These are phyloP conservation scores for Ammodytes marinus DNA, from an alignment of 2,113 vertebrate genomes.

Conservation along the genomic window DNA sequence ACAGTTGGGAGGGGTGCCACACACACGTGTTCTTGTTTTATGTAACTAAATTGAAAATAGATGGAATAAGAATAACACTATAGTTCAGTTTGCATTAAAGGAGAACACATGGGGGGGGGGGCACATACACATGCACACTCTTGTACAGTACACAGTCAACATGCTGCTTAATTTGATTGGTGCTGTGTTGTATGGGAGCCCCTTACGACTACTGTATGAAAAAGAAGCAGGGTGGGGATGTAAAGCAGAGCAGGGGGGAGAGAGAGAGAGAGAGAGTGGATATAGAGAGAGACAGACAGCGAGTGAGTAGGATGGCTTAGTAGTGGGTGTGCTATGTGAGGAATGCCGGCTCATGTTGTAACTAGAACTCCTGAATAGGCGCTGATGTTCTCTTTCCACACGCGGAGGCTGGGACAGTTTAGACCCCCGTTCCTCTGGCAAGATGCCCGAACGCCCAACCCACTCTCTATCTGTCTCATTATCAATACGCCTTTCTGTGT, in stretches of 20 bases:
- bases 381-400: conserved; percentile 63
- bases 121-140: conserved; percentile 1
- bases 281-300: conserved; percentile 8
- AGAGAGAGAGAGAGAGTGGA: conserved; percentile 19
- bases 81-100: conserved; percentile 38
- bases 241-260: conserved; percentile 6
- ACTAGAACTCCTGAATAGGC: conserved; percentile 82
- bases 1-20: no score
- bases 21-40: no score
- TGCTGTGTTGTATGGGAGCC: conserved; percentile 44
- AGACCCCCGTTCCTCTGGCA: conserved; percentile 63
- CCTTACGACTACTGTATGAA: conserved; percentile 35
- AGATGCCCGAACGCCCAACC: conserved; percentile 57
- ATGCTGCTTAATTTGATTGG: conserved; percentile 45
- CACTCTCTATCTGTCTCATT: conserved; percentile 48
- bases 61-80: neutral
- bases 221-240: neutral
- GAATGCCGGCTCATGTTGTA: conserved; percentile 85
- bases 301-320: conserved; percentile 66
- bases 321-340: conserved; percentile 84
- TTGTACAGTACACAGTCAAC: conserved; percentile 8
- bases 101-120: neutral
- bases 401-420: conserved; percentile 61
- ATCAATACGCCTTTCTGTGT: conserved; percentile 61
- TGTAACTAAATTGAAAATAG: no score